Evolutionary conservation across 2,888 invertebrate species (phyloP).

Genomic region (Odontocolon sp.): DNA sequence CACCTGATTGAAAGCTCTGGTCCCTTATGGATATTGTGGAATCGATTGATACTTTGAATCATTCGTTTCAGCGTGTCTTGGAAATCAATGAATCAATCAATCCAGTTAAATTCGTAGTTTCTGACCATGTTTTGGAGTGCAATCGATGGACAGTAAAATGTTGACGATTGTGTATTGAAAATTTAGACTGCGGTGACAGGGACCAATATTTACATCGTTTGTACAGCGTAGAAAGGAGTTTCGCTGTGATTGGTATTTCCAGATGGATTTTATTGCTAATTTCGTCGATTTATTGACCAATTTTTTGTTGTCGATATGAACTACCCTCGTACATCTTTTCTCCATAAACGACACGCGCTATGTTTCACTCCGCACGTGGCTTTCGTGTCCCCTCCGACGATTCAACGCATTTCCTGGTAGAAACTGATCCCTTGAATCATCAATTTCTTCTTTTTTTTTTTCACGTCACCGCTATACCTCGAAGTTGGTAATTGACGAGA

Average conservation of each 20-base stretch:
- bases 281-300: constrained; percentile 26
- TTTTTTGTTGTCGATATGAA: constrained; percentile 11
- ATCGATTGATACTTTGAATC: not conserved
- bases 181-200: constrained; percentile 10
- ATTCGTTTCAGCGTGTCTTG: constrained; percentile 3
- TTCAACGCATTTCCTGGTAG: constrained; percentile 1
- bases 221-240: not conserved
- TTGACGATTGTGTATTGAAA: constrained; percentile 4
- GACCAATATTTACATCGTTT: constrained; percentile 9
- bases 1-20: too few relatives aligned
- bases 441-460: constrained; percentile 15
- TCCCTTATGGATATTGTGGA: too few relatives aligned
- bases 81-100: not conserved
- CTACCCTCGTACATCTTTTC: constrained; percentile 17
- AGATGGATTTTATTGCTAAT: constrained; percentile 42
- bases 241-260: constrained; percentile 14
- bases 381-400: not conserved
- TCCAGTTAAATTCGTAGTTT: not conserved
- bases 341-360: constrained; percentile 10
- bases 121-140: constrained; percentile 1
- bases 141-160: constrained; percentile 18
- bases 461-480: not conserved
- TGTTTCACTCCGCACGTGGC: constrained; percentile 41
- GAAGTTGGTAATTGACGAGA: constrained; percentile 10
- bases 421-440: not conserved